Evolutionary conservation across 2,797 vertebrate species (phyloP).

Genomic region (Brachymystax lenok): DNA sequence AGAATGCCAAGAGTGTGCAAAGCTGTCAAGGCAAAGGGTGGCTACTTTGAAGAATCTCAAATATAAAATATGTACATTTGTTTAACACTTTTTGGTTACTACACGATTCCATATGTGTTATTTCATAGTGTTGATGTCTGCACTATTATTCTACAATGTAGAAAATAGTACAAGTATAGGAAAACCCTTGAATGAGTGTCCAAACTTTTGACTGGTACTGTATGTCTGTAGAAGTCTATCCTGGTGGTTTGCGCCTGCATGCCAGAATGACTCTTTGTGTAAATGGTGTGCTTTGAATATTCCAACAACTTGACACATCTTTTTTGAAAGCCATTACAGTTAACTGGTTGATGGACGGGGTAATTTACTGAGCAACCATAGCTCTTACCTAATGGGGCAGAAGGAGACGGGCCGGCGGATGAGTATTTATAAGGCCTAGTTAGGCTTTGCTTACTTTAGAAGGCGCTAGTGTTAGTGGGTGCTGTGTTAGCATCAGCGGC

Average conservation of each 20-base stretch:
- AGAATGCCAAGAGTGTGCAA: no score
- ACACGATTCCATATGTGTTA: no score
- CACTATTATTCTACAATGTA: no score
- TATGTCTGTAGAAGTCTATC: conserved; percentile 2
- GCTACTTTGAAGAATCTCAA: no score
- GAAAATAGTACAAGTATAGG: no score
- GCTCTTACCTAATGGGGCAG: conserved; percentile 24
- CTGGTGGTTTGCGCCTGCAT: not conserved
- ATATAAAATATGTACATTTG: no score
- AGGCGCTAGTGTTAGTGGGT: conserved; percentile 26
- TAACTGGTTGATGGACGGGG: conserved; percentile 40
- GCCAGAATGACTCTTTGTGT: conserved; percentile 12
- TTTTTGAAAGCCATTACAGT: conserved; percentile 52
- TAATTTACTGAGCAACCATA: conserved; percentile 42
- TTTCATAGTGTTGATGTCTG: no score
- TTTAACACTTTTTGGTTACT: no score
- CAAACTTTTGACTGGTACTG: no score
- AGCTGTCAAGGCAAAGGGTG: no score
- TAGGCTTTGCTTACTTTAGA: conserved; percentile 24
- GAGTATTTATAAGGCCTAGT: conserved; percentile 20
- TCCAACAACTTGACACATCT: conserved; percentile 21
- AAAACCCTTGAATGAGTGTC: no score
- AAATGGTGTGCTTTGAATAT: conserved; percentile 16
- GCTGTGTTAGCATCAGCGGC: conserved; percentile 33
- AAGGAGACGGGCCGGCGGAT: conserved; percentile 6